Percentiles rank a stretch among this genome's conserved stretches.
phyloP scores from a whole-genome alignment of 2,888 invertebrate species.

The Mesopsocus fuscifrons region DNA sequence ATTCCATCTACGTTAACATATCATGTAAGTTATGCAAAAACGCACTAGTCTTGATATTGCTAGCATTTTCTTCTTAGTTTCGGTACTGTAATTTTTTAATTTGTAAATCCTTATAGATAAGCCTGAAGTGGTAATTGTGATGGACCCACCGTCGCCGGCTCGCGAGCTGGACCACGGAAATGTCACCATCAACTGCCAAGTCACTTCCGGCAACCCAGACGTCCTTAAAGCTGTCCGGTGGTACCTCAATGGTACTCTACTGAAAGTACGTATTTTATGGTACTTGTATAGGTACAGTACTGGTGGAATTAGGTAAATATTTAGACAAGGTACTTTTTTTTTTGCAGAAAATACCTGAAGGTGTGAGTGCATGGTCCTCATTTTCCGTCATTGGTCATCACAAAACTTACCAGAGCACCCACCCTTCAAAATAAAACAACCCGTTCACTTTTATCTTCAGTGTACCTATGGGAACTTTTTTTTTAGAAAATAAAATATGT shows the following conservation, averaged over 20 bases:
- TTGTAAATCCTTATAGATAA: constrained; percentile 44
- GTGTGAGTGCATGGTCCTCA: too few relatives aligned
- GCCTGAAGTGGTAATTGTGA: constrained; percentile 54
- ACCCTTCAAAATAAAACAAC: background rate
- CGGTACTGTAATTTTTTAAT: too few relatives aligned
- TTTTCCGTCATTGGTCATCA: too few relatives aligned
- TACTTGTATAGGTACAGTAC: too few relatives aligned
- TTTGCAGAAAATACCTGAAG: background rate
- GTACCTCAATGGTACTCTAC: constrained; percentile 8
- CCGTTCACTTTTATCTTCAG: too few relatives aligned
- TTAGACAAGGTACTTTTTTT: too few relatives aligned
- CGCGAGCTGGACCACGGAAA: constrained; percentile 59
- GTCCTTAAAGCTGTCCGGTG: constrained; percentile 15
- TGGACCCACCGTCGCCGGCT: constrained; percentile 58
- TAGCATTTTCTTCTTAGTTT: too few relatives aligned
- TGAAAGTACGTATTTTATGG: constrained; percentile 1
- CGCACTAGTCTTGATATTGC: too few relatives aligned
- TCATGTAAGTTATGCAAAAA: constrained; percentile 51
- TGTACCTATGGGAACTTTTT: too few relatives aligned
- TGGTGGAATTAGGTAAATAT: constrained; percentile 4
- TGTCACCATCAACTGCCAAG: constrained; percentile 65
- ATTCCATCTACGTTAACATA: constrained; percentile 55
- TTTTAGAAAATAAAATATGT: too few relatives aligned
- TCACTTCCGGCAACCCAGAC: constrained; percentile 59
- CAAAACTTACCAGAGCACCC: too few relatives aligned